Evolutionary conservation across 2,888 invertebrate genomes (phyloP).

Genomic region (Chalcis sispes): DNA sequence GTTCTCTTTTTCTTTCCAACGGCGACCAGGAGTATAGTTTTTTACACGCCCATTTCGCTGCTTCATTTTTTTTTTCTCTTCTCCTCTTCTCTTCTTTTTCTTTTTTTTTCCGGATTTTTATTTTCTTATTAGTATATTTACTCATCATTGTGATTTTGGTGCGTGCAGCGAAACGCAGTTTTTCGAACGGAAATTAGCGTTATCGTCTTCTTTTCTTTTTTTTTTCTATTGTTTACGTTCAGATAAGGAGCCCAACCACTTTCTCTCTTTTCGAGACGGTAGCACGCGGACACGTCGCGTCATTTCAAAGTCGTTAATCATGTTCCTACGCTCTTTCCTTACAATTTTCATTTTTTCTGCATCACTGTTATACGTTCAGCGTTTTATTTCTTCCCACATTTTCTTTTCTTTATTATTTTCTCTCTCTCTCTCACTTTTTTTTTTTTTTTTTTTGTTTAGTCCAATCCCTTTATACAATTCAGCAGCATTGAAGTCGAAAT

Average conservation of each 20-base stretch:
- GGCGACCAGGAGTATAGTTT: slow-evolving; percentile 39
- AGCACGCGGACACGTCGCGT: slow-evolving; percentile 23
- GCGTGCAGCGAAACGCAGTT: slow-evolving; percentile 1
- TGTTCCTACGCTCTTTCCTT: slow-evolving; percentile 2
- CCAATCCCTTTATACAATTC: neutral
- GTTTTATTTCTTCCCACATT: neutral
- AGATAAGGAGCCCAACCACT: slow-evolving; percentile 26
- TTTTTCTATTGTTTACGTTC: no score
- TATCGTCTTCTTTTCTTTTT: slow-evolving; percentile 23
- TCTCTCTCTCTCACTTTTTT: neutral
- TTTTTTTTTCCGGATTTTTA: slow-evolving; percentile 4
- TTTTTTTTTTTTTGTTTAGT: neutral
- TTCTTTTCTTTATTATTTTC: slow-evolving; percentile 1
- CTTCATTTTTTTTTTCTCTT: neutral
- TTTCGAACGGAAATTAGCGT: slow-evolving; percentile 44
- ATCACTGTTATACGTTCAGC: slow-evolving; percentile 37
- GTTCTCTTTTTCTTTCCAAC: neutral
- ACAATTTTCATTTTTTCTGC: slow-evolving; percentile 52
- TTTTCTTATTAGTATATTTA: slow-evolving; percentile 32
- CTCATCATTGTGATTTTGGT: slow-evolving; percentile 27
- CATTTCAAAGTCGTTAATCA: slow-evolving; percentile 53
- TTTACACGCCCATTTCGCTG: slow-evolving; percentile 22
- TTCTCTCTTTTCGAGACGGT: slow-evolving; percentile 4
- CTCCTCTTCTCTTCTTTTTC: neutral
- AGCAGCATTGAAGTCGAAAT: slow-evolving; percentile 34